Evolutionary conservation across 92 coral and sea anemone species (phyloP), one percentile per base, ranked within the genome.

Genomic region (Actinernus sp.): DNA sequence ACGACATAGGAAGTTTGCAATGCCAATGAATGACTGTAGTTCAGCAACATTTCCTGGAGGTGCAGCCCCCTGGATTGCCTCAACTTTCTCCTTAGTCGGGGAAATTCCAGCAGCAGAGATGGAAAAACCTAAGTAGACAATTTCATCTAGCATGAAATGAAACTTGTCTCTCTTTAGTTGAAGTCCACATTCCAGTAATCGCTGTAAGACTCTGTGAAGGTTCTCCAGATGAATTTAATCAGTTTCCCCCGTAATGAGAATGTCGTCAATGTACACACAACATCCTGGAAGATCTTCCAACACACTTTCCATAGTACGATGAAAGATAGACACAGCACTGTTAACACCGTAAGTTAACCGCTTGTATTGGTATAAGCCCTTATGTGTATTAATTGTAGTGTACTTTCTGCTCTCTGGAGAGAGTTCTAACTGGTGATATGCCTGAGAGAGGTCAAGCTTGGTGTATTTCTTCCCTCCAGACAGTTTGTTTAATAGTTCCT

Each of bases 361-460:
- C n/a, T 49, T 47, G 72, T 73, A 73, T 38, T 46, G 37, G 34
- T 65, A 76, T 4, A 76, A 43, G 13, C 84, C 84, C 34, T 65
- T 52, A 46, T 45, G 71, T 9, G 75, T 76, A 39, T 76, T 76
- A 17, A 76, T 44, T 4, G 83, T 76, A 19, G 76, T 65, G 31
- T 39, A 76, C 41, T 63, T 62, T 23, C 82, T 8, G 33, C 55
- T 13, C 26, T 82, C 89, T n/a, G 71, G 71, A 25, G 63, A 0
- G 14, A 68, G 79, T 22, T 76, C 56, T 25, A 83, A 25, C 34
- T 78, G 86, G n/a, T 60, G 85, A 26, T 83, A 70, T 32, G 91
- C 91, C 26, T 84, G 85, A 20, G 76, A 73, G 27, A 84, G 79
- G 26, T 78, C 86, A 48, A 79, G 69, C 28, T 58, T 64, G 27